phyloP scores from a whole-genome alignment of 2,113 vertebrate species.

The Alethe castanea region DNA sequence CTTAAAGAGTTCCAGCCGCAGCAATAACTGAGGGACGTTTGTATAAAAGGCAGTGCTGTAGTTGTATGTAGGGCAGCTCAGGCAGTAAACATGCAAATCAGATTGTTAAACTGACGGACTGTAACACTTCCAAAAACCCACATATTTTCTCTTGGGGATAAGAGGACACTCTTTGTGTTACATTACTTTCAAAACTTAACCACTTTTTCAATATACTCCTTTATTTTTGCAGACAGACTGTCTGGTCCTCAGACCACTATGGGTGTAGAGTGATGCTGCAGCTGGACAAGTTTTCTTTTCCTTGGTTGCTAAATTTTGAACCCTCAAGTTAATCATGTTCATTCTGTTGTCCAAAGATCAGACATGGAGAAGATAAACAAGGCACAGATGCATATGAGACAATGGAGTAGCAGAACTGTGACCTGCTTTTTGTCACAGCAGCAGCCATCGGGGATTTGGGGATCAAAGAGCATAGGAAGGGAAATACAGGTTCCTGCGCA shows the following conservation, averaged over 20 bases:
- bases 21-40: not conserved
- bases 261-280: not conserved
- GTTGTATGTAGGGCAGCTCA: not conserved
- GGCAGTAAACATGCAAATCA: not conserved
- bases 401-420: not conserved
- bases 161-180: not conserved
- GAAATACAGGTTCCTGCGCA: not conserved
- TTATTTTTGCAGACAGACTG: not conserved
- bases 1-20: not conserved
- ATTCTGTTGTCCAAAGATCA: not conserved
- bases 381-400: not conserved
- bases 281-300: not conserved
- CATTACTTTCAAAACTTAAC: not conserved
- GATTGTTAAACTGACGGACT: not conserved
- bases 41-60: not conserved
- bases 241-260: not conserved
- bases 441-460: not conserved
- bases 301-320: not conserved
- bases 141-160: not conserved
- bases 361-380: constrained; percentile 12
- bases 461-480: not conserved
- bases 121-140: fast-evolving
- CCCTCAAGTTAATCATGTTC: not conserved
- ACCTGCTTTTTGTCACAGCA: not conserved
- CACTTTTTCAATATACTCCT: not conserved